phyloP scores from a whole-genome alignment of 2,888 invertebrate genomes.

The Phalangium opilio region DNA sequence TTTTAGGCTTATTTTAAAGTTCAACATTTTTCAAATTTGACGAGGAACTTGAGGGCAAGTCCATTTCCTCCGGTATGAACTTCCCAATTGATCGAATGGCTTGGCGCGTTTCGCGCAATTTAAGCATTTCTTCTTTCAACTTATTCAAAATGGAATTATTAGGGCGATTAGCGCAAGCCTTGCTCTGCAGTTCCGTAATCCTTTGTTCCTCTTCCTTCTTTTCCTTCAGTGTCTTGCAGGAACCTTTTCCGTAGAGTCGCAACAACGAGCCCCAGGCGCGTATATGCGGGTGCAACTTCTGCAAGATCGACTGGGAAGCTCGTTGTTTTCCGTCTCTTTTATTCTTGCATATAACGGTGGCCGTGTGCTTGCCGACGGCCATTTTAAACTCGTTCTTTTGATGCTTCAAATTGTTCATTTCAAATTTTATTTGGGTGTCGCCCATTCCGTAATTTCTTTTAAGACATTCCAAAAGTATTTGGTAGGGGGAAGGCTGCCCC shows the following conservation, averaged over 20 bases:
- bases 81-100: conserved; percentile 47
- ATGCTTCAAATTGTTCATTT: conserved; percentile 69
- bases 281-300: conserved; percentile 86
- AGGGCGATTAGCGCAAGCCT: conserved; percentile 66
- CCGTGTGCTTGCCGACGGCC: conserved; percentile 81
- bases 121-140: conserved; percentile 62
- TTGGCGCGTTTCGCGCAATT: conserved; percentile 42
- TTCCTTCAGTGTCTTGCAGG: conserved; percentile 77
- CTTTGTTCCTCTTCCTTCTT: conserved; percentile 82
- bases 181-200: conserved; percentile 73
- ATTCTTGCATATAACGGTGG: conserved; percentile 78
- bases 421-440: conserved; percentile 70
- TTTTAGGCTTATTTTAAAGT: conserved; percentile 34
- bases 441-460: conserved; percentile 82
- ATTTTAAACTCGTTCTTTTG: conserved; percentile 88
- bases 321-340: conserved; percentile 92
- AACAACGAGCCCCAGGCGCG: conserved; percentile 86
- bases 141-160: conserved; percentile 80
- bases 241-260: conserved; percentile 78
- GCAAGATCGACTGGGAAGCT: conserved; percentile 81
- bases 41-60: conserved; percentile 55
- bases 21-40: conserved; percentile 65
- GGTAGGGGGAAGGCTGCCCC: conserved; percentile 87
- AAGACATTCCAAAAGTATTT: conserved; percentile 77
- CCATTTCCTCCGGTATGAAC: conserved; percentile 44